A percentile compares a stretch with the other conserved stretches of the same genome.
These are phyloP conservation scores for Luffia ferchaultella DNA, from an alignment of 2,888 invertebrate genomes.

Conservation along the genomic window DNA sequence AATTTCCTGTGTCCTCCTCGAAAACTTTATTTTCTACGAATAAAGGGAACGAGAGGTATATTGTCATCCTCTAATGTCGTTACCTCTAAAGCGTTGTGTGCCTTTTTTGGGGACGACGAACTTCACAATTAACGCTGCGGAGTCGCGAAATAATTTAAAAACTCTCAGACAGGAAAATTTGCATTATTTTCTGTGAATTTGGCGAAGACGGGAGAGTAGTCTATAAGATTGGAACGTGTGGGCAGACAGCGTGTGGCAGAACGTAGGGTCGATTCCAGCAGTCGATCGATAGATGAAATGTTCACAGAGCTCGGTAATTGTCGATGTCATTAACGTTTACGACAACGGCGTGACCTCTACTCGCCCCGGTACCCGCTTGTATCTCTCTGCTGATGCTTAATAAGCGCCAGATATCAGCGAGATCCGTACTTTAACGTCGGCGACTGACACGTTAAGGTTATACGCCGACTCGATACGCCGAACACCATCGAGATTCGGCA, in stretches of 20 bases:
- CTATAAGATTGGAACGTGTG: too few relatives aligned
- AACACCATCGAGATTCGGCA: too few relatives aligned
- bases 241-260: too few relatives aligned
- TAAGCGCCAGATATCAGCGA: too few relatives aligned
- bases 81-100: background rate
- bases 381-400: too few relatives aligned
- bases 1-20: slow-evolving; percentile 37
- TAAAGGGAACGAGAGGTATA: background rate
- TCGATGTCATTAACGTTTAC: slow-evolving; percentile 54
- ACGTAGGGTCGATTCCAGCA: too few relatives aligned
- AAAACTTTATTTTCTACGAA: slow-evolving; percentile 29
- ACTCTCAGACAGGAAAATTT: too few relatives aligned
- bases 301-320: slow-evolving; percentile 8
- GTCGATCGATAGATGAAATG: background rate
- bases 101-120: background rate
- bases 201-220: too few relatives aligned
- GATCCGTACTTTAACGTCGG: too few relatives aligned
- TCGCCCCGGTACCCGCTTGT: slow-evolving; percentile 1
- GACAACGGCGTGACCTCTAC: slow-evolving; percentile 33
- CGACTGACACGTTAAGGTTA: too few relatives aligned
- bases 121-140: background rate
- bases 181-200: too few relatives aligned
- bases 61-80: background rate
- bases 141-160: background rate
- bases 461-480: too few relatives aligned